Evolutionary conservation across 2,797 vertebrate genomes (phyloP).

Genomic region (Coracias cyanogaster): DNA sequence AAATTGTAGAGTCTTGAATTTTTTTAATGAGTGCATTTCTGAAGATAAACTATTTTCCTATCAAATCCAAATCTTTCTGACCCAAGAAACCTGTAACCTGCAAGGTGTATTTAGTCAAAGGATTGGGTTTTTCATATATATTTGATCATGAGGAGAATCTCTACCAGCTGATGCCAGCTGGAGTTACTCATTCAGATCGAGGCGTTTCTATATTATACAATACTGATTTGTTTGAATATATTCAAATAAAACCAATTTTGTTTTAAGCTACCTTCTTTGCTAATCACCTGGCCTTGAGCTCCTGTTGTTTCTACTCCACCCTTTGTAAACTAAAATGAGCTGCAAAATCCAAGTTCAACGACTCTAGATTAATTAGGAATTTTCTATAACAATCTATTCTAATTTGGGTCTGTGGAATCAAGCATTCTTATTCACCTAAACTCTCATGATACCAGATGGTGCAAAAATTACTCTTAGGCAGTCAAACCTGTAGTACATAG

Average conservation of each 20-base stretch:
- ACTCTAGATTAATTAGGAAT: neutral
- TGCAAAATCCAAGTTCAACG: neutral
- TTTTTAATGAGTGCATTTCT: neutral
- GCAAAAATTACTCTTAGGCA: neutral
- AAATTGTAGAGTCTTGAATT: neutral
- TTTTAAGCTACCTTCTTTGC: neutral
- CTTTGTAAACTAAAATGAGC: neutral
- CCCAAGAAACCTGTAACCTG: neutral
- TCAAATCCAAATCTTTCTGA: neutral
- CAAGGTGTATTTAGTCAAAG: neutral
- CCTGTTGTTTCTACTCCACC: neutral
- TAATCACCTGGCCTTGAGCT: neutral
- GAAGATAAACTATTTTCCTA: neutral
- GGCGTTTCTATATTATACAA: neutral
- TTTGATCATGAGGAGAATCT: neutral
- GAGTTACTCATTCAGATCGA: neutral
- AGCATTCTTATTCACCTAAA: neutral
- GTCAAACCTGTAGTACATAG: neutral
- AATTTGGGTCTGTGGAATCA: neutral
- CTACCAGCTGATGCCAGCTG: neutral
- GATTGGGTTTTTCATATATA: neutral
- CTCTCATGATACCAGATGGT: neutral
- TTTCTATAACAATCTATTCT: neutral
- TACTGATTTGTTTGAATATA: neutral
- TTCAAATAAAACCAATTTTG: neutral